Base-by-base conservation (phyloP, 2,888 invertebrate genomes). In the Clanis bilineata region DNA sequence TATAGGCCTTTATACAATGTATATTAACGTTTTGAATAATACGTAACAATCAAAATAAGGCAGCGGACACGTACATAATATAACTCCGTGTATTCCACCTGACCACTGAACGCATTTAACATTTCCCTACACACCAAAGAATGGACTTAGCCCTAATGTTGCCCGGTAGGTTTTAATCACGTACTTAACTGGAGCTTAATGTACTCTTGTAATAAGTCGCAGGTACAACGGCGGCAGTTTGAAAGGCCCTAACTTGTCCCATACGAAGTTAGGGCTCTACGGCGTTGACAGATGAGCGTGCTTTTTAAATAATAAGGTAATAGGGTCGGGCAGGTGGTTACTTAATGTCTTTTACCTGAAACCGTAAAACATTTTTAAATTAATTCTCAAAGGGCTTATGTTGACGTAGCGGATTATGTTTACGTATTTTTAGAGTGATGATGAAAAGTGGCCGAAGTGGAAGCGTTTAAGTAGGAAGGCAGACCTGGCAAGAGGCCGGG, bases 131-230 rank as follows among this genome's bases (percentile, higher is more conserved):
- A 64, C 62, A 43, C 51, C 36, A 38, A 47, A 47, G 69, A 77
- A 77, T 71, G 74, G 74, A 67, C 72, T 68, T 51, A 61, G 57
- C 61, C 62, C 68, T 67, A 73, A 76, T 77, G 78, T 79, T 81
- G 66, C 78, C 79, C 67, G 73, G 73, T 71, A 74, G 51, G 51
- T 51, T 83, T 80, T 83, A 84, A 85, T 84, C 82, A 82, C 80
- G 70, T 74, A 74, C 81, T 79, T 81, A 81, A 82, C 76, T 76
- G 73, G 69, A 73, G 72, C 68, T 73, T 74, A 73, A 74, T 74
- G 70, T 65, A 44, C 56, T 56, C 66, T 73, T 74, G 76, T 79
- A 76, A 77, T 65, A 71, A 64, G 63, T 63, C 67, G 63, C 69
- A 70, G 72, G 68, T 65, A 57, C 15, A 51, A 28, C 28, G 32